A percentile compares a stretch with the other conserved stretches of the same genome.
phyloP scores from a whole-genome alignment of 1,140 invertebrate genomes.

The Bombus pyrosoma region DNA sequence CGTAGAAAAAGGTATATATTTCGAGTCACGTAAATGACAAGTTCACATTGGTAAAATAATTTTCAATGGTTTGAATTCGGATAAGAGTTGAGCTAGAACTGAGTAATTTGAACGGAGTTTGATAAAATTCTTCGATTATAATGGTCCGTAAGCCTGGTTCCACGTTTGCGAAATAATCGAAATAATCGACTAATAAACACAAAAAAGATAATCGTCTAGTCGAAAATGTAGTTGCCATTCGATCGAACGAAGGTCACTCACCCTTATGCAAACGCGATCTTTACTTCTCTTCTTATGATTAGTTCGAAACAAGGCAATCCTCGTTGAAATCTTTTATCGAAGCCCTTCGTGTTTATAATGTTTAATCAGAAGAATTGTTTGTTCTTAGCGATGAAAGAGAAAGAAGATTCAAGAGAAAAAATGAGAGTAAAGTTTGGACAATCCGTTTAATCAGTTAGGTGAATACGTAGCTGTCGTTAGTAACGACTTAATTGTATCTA shows the following conservation, averaged over 20 bases:
- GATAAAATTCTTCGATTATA: neutral
- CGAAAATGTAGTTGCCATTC: neutral
- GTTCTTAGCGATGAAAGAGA: slow-evolving; percentile 36
- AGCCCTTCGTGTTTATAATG: neutral
- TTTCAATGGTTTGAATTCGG: neutral
- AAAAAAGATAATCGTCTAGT: neutral
- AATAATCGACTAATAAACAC: neutral
- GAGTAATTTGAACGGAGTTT: neutral
- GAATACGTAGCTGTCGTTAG: slow-evolving; percentile 20
- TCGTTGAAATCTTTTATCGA: neutral
- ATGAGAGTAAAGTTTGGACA: slow-evolving; percentile 37
- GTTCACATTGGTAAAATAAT: neutral
- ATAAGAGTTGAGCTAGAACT: too few relatives aligned
- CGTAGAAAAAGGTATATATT: too few relatives aligned
- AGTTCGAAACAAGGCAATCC: slow-evolving; percentile 32
- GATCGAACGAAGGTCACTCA: neutral
- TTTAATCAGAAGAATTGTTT: slow-evolving; percentile 30
- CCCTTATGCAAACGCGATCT: slow-evolving; percentile 16
- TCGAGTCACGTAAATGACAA: neutral
- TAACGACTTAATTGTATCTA: slow-evolving; percentile 1
- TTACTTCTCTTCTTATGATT: slow-evolving; percentile 38
- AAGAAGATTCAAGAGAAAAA: neutral
- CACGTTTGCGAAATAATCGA: neutral
- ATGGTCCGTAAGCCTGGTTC: neutral
- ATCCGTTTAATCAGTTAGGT: slow-evolving; percentile 58